Percentiles rank a stretch among this genome's conserved stretches.
Conservation (phyloP, 2,797 vertebrate genomes). For the Holocentrus rufus region DNA sequence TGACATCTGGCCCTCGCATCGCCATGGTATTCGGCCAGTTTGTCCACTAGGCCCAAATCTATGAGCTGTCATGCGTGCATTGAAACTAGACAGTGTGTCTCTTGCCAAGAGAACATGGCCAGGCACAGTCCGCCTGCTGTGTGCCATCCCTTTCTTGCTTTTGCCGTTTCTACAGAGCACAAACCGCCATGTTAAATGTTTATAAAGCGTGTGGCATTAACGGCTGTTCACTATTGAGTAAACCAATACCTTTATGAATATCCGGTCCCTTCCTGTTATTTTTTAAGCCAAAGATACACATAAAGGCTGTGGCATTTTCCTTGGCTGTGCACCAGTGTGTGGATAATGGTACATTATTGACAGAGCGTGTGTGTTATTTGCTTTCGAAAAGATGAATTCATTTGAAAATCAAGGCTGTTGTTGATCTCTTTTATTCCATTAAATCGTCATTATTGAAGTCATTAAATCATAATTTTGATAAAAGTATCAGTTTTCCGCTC, state of each 20-base stretch:
- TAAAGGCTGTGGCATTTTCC: neutral
- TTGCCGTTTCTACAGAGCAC: neutral
- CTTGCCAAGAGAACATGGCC: slow-evolving; percentile 25
- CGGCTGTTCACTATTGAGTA: neutral
- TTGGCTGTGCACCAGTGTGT: neutral
- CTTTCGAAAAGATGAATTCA: neutral
- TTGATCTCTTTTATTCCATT: neutral
- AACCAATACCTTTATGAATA: neutral
- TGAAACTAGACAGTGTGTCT: slow-evolving; percentile 4
- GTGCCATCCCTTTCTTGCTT: slow-evolving; percentile 11
- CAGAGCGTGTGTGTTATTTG: neutral
- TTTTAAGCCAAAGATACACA: neutral
- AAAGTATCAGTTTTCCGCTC: slow-evolving; percentile 34
- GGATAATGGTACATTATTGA: neutral
- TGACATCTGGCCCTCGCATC: slow-evolving; percentile 82
- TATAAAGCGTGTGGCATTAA: neutral
- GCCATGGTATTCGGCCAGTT: slow-evolving; percentile 79
- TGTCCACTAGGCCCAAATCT: slow-evolving; percentile 16
- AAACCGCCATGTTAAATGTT: neutral
- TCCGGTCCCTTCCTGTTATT: neutral
- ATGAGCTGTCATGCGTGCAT: slow-evolving; percentile 36
- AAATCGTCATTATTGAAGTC: slow-evolving; percentile 15
- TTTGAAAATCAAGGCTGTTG: neutral
- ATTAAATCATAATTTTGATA: slow-evolving; percentile 14
- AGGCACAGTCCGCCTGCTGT: slow-evolving; percentile 10